These are phyloP conservation scores for Cochlearius cochlearius DNA, from an alignment of 2,113 vertebrate species.

Conservation along the genomic window DNA sequence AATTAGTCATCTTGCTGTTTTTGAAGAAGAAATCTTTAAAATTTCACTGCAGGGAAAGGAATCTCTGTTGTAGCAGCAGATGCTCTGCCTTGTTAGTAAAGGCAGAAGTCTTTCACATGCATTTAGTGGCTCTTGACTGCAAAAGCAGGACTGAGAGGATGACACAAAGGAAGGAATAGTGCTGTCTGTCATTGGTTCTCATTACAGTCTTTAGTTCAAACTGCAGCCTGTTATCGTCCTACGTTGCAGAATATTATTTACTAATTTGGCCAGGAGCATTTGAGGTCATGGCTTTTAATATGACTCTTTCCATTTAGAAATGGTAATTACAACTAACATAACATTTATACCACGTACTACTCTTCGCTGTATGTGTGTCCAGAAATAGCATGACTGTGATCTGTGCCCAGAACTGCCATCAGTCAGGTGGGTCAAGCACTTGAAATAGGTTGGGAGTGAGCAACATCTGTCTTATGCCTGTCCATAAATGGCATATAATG, in stretches of 20 bases:
- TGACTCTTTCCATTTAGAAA: not conserved
- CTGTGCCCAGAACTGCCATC: not conserved
- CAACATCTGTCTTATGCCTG: not conserved
- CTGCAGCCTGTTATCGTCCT: not conserved
- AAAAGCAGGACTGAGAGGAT: not conserved
- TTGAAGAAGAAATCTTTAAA: conserved; percentile 5
- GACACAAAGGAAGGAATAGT: not conserved
- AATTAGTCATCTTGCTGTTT: conserved; percentile 34
- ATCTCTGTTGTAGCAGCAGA: not conserved
- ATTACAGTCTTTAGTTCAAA: not conserved
- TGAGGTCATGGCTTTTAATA: not conserved
- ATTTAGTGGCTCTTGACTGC: not conserved
- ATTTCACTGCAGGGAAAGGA: conserved; percentile 25
- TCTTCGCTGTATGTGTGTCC: not conserved
- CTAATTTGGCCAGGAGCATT: not conserved
- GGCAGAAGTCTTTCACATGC: not conserved
- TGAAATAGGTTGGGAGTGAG: not conserved
- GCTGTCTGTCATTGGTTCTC: not conserved
- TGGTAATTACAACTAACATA: not conserved
- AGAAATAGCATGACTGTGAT: not conserved
- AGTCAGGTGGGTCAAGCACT: not conserved
- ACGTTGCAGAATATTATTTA: not conserved
- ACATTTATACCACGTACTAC: rapidly evolving
- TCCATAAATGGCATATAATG: not conserved
- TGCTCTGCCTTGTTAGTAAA: conserved; percentile 4